A percentile compares a stretch with the other conserved stretches of the same genome.
These are phyloP conservation scores for Sphaerodactylus townsendi DNA, from an alignment of 2,113 vertebrate species.

Conservation along the genomic window DNA sequence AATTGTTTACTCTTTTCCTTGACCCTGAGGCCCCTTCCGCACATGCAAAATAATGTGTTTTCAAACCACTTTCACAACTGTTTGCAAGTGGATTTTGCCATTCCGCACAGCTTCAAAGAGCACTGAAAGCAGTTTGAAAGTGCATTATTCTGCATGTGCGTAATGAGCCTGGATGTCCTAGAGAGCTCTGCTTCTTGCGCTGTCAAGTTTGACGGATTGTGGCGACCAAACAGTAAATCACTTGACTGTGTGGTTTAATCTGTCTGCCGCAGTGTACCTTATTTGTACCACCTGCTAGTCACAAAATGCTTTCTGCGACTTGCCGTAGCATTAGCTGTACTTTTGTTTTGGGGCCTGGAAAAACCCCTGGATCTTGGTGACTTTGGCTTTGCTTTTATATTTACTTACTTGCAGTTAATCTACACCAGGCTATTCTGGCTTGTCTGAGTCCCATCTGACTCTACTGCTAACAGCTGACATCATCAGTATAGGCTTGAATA, in stretches of 20 bases:
- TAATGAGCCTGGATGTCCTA: too few species aligned
- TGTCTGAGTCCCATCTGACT: neutral
- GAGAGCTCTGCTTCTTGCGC: neutral
- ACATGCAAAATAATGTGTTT: too few species aligned
- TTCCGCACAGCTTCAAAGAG: too few species aligned
- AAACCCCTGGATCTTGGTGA: conserved; percentile 6
- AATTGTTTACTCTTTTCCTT: neutral
- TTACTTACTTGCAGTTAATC: conserved; percentile 21
- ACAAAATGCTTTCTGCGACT: conserved; percentile 20
- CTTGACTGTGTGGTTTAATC: neutral
- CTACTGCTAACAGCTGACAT: conserved; percentile 2
- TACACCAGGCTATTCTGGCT: neutral
- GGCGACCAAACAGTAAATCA: neutral
- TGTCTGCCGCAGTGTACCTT: neutral
- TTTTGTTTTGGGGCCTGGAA: conserved; percentile 43
- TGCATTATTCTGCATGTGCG: too few species aligned
- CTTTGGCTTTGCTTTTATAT: conserved; percentile 31
- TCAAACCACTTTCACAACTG: too few species aligned
- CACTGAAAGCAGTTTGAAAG: too few species aligned
- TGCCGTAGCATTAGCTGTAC: conserved; percentile 40
- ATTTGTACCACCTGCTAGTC: neutral
- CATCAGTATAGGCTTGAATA: neutral
- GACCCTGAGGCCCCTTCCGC: too few species aligned
- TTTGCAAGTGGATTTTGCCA: too few species aligned
- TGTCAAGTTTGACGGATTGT: neutral